A percentile compares a stretch with the other conserved stretches of the same genome.
Conservation (phyloP, 2,113 vertebrate species). For the Pitta sordida region DNA sequence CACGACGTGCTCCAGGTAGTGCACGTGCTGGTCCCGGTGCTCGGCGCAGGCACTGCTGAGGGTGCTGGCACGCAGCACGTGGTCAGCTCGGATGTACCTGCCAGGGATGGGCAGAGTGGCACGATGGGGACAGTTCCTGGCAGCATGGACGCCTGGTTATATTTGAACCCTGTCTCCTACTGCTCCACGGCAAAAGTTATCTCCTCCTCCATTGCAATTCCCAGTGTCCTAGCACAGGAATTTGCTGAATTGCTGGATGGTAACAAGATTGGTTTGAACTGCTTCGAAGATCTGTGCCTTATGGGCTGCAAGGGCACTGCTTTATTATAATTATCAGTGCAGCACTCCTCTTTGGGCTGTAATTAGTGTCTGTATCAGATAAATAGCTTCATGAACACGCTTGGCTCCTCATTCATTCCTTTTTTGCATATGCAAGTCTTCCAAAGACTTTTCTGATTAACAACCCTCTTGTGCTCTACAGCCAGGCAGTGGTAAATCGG, state of each 20-base stretch:
- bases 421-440: neutral
- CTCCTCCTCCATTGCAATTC: neutral
- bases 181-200: neutral
- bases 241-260: conserved; percentile 8
- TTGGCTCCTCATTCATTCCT: neutral
- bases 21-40: conserved; percentile 76
- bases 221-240: neutral
- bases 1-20: conserved; percentile 86
- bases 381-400: conserved; percentile 34
- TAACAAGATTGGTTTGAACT: neutral
- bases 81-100: conserved; percentile 84
- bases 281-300: conserved; percentile 5
- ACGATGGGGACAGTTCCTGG: neutral
- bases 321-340: conserved; percentile 8
- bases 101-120: neutral
- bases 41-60: conserved; percentile 78
- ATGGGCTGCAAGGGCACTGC: conserved; percentile 8
- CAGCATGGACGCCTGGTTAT: rapidly evolving
- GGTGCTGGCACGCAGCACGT: conserved; percentile 75
- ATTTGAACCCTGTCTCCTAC: neutral
- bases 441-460: neutral
- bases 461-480: neutral
- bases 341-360: neutral
- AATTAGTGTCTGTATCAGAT: conserved; percentile 38
- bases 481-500: neutral